Evolutionary conservation across 1,140 invertebrate genomes (phyloP), one percentile per base, ranked within the genome.

Genomic region (Parapsyche elsis): DNA sequence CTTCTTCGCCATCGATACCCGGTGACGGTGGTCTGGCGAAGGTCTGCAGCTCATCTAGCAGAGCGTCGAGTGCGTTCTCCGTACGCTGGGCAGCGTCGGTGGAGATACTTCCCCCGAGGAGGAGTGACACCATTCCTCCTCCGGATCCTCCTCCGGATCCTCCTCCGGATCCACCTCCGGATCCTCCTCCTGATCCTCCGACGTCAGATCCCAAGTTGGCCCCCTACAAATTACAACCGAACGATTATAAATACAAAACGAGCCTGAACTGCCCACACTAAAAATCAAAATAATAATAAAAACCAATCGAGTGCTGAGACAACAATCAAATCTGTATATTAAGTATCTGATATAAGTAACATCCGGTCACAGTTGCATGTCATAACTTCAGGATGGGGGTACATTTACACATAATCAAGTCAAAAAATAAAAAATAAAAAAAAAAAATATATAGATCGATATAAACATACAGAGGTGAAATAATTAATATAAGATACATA

Each of bases 21-120:
- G 89, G 85, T 74, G 84, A 83, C 0, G 81, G 83, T 2, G 94
- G 94, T 83, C 93, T 92, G 30, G 93, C 92, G 86, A 96, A 96
- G 9, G 95, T 96, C 86, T 96, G 94, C 70, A 97, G 90, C 88
- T 97, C 96, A 86, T 97, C 95, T 95, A 97, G 87, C 93, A 97
- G 88, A 93, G 95, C 94, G 93, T 97, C 95, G 93, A 97, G 94
- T 92, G 95, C 94, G 93, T 96, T 97, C 93, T 96, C 95, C 91
- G 93, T 89, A 91, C 93, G 92, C 89, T 92, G 89, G 87, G 87
- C 86, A 90, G 89, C 84, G 88, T 91, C 87, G 90, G 91, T 86
- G 90, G 90, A 84, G 88, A 90, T 89, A 91, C 92, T 92, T 91
- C 92, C 91, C 90, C 91, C 90, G 91, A 92, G 84, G 89, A 88